Percentiles rank a stretch among this genome's conserved stretches.
Conservation (phyloP, 2,888 invertebrate genomes). For the Napeogenes sylphis region DNA sequence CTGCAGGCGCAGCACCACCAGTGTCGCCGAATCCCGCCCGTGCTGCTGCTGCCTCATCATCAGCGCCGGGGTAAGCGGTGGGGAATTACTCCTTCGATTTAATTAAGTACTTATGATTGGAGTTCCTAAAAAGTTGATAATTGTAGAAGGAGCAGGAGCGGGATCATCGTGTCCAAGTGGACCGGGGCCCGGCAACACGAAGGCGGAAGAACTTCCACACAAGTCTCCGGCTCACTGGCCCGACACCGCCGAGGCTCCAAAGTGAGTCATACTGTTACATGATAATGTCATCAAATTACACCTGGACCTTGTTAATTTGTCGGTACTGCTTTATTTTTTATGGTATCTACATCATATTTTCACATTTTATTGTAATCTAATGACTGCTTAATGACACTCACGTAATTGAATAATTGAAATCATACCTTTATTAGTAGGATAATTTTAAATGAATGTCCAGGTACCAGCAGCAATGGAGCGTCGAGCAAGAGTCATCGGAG, state of each 20-base stretch:
- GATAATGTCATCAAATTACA: background rate
- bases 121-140: background rate
- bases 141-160: background rate
- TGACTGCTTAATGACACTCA: too few species aligned
- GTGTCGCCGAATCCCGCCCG: conserved; percentile 90
- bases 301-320: too few species aligned
- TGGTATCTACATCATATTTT: too few species aligned
- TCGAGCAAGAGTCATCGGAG: conserved; percentile 91
- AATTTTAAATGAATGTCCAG: conserved; percentile 7
- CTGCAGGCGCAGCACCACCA: conserved; percentile 94
- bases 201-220: conserved; percentile 40
- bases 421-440: background rate
- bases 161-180: background rate
- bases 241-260: conserved; percentile 33
- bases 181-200: background rate
- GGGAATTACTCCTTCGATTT: background rate
- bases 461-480: conserved; percentile 65
- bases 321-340: too few species aligned
- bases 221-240: conserved; percentile 59
- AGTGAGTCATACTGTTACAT: conserved; percentile 24
- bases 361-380: too few species aligned
- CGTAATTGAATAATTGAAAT: too few species aligned
- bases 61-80: conserved; percentile 45
- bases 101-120: too few species aligned
- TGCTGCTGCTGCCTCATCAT: conserved; percentile 83